Percentiles rank a stretch among this genome's conserved stretches.
phyloP scores from a whole-genome alignment of 2,113 vertebrate species.

The Neomonachus schauinslandi region DNA sequence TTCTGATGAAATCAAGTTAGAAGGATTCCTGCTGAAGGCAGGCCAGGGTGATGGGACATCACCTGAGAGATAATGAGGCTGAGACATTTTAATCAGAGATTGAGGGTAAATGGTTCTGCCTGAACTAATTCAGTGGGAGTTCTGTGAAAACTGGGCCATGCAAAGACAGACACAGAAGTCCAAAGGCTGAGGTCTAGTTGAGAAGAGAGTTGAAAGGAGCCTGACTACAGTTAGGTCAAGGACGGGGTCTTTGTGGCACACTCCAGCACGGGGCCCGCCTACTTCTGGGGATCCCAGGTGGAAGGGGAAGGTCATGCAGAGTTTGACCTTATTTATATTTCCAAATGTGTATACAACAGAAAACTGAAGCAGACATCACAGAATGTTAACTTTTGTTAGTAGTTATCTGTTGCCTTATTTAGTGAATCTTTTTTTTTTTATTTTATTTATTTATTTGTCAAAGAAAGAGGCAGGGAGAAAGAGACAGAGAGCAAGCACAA shows the following conservation, averaged over 20 bases:
- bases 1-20: neutral
- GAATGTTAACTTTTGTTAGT: neutral
- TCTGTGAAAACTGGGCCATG: neutral
- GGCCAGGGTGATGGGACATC: neutral
- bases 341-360: neutral
- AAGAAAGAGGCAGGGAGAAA: too few species aligned
- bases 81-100: neutral
- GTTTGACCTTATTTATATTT: neutral
- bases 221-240: neutral
- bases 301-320: neutral
- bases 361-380: neutral
- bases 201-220: neutral
- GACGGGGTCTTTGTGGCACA: neutral
- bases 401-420: neutral
- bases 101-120: neutral
- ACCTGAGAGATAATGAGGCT: neutral
- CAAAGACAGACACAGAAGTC: neutral
- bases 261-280: rapidly evolving
- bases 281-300: neutral
- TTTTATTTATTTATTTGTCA: too few species aligned
- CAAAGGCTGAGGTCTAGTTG: neutral
- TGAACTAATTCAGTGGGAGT: neutral
- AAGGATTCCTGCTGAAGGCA: neutral
- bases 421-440: neutral
- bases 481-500: too few species aligned